Percentiles rank a stretch among this genome's conserved stretches.
phyloP scores from a whole-genome alignment of 1,140 invertebrate species.

The Riptortus pedestris region DNA sequence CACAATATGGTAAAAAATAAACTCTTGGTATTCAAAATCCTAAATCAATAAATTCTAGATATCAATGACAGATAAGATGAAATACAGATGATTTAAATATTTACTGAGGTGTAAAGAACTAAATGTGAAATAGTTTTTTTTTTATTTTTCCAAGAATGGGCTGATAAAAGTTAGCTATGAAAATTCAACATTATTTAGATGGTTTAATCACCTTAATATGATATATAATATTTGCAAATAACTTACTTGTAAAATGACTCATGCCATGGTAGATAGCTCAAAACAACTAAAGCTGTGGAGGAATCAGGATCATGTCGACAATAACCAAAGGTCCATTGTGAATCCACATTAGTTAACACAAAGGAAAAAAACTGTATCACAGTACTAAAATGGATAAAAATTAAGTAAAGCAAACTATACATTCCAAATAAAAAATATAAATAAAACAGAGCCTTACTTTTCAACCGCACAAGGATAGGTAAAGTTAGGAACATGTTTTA shows the following conservation, averaged over 20 bases:
- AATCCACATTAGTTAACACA: conserved; percentile 83
- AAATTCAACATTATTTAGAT: too few relatives aligned
- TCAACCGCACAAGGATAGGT: conserved; percentile 71
- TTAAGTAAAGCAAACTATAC: background rate
- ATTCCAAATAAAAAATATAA: background rate
- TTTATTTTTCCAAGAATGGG: too few relatives aligned
- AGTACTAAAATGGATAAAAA: conserved; percentile 42
- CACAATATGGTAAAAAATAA: too few relatives aligned
- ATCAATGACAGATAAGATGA: too few relatives aligned
- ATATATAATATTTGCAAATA: conserved; percentile 8
- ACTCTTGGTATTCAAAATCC: too few relatives aligned
- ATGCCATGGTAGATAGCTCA: conserved; percentile 88
- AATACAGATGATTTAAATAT: too few relatives aligned
- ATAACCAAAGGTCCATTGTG: conserved; percentile 92
- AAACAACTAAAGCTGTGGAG: conserved; percentile 61
- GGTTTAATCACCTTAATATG: too few relatives aligned
- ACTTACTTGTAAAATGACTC: conserved; percentile 81
- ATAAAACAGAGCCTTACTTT: conserved; percentile 53
- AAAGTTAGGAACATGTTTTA: conserved; percentile 73
- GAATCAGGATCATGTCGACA: conserved; percentile 80
- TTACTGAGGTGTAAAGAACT: too few relatives aligned
- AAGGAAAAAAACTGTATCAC: conserved; percentile 81
- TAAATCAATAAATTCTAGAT: too few relatives aligned
- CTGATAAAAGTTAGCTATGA: too few relatives aligned
- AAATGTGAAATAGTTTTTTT: too few relatives aligned